Base-by-base conservation (phyloP, 2,888 invertebrate genomes). In the Leptopterna dolabrata region DNA sequence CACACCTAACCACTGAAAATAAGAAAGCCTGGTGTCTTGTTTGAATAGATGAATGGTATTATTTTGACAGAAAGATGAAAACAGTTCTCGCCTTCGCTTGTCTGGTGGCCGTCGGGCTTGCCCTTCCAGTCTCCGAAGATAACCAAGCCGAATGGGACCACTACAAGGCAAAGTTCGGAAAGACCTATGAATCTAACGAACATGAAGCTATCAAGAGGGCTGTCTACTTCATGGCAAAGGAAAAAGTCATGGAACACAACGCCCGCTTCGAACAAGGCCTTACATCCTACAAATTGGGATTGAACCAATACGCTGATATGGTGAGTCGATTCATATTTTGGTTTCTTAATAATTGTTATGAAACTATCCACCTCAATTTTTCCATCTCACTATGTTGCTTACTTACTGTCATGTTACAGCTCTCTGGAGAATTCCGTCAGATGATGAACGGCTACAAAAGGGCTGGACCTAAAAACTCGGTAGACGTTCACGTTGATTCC, bases 271-370 rank as follows among this genome's bases (percentile, higher is more conserved):
- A 94, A 90, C 91, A 93, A 90, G 96, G 96, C 0, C 91, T 93
- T 82, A 94, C 94, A 29, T 91, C 94, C 7, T 97, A 93, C 92
- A 94, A 94, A 91, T 92, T 97, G 89, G 94, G 93, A 83, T 92
- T 96, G 91, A 98, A 98, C 93, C 95, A 97, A 92, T 98, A 95
- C 92, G 95, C 95, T 27, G 97, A 98, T 92, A 93, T 97, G 95
- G 93, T 93, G 90, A 88, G 73, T 51, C 19, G 16, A 47, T 47
- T 47, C 7, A 47, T 47, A 47, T 7, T 36, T 36, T 36, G 36
- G 4, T 47, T 9, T 47, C 47, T 47, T 13, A 47, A 47, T 0
- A 30, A n/a, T n/a, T n/a, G n/a, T n/a, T 16, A 3, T 7, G 30
- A 14, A 30, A n/a, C 24, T 16, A 41, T 6, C 36, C 7, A 36